phyloP scores from a whole-genome alignment of 1,140 invertebrate genomes.

The Ceratina calcarata region DNA sequence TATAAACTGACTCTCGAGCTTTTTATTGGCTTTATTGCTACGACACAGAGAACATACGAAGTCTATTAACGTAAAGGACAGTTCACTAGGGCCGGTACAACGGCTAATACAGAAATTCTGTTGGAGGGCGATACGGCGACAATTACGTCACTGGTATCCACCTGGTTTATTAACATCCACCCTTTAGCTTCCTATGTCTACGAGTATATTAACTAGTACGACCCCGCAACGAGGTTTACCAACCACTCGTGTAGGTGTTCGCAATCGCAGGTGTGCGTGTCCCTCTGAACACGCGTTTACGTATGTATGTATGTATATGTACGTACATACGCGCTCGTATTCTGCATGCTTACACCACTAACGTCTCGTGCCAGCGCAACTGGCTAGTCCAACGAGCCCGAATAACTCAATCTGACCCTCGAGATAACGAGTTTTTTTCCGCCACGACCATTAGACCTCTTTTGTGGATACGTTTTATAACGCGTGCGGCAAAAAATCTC shows the following conservation, averaged over 20 bases:
- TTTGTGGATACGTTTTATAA: conserved; percentile 2
- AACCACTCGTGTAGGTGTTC: conserved; percentile 36
- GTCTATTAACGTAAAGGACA: neutral
- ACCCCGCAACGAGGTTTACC: conserved; percentile 59
- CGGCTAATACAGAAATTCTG: conserved; percentile 34
- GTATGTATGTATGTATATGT: neutral
- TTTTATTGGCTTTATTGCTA: no score
- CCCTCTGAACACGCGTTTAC: neutral
- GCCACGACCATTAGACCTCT: conserved; percentile 9
- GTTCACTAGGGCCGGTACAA: neutral
- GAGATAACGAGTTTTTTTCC: conserved; percentile 58
- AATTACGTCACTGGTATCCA: conserved; percentile 54
- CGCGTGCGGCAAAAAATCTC: neutral
- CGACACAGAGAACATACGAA: no score
- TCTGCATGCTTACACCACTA: conserved; percentile 37
- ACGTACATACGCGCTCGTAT: conserved; percentile 10
- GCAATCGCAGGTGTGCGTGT: conserved; percentile 33
- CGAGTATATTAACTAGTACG: conserved; percentile 60
- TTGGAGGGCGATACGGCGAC: conserved; percentile 28
- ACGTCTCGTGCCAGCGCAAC: conserved; percentile 30
- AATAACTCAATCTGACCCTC: conserved; percentile 60
- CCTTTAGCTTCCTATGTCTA: conserved; percentile 55
- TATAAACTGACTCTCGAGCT: no score
- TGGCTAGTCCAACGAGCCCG: conserved; percentile 51
- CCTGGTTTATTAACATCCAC: conserved; percentile 65